These are phyloP conservation scores for Helarctos malayanus DNA, from an alignment of 2,797 vertebrate species.

Conservation along the genomic window DNA sequence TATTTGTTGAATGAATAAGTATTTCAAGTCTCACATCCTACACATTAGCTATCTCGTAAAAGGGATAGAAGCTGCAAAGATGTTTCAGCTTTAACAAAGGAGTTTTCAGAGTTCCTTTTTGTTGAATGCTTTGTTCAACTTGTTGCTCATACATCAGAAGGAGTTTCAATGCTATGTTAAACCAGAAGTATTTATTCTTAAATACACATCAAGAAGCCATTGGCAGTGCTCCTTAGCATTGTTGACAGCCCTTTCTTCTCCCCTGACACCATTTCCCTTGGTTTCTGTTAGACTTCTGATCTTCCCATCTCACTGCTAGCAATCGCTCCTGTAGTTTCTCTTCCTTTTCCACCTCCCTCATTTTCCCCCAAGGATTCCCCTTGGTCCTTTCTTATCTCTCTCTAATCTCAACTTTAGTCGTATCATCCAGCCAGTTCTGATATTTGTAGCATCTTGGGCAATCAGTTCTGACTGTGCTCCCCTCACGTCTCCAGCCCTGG, in stretches of 20 bases:
- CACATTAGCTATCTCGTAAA: neutral
- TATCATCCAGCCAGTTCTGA: neutral
- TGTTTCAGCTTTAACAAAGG: slow-evolving; percentile 59
- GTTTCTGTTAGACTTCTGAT: neutral
- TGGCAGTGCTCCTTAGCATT: neutral
- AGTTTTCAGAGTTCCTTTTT: slow-evolving; percentile 78
- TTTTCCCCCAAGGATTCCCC: neutral
- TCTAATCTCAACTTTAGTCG: neutral
- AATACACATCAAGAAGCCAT: neutral
- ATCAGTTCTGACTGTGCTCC: neutral
- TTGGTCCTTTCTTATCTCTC: neutral
- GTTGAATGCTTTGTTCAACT: slow-evolving; percentile 69
- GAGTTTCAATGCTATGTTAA: slow-evolving; percentile 65
- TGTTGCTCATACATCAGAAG: neutral
- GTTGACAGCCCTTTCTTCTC: neutral
- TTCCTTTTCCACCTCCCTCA: neutral
- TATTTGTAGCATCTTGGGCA: neutral
- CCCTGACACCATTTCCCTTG: neutral
- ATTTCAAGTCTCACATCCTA: neutral
- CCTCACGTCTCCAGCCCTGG: neutral
- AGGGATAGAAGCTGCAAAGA: neutral
- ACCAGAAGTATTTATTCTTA: neutral
- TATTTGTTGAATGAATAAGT: neutral
- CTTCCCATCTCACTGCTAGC: neutral
- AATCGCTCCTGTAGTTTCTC: neutral